phyloP scores from a whole-genome alignment of 1,140 invertebrate genomes.

The Oppia nitens region DNA sequence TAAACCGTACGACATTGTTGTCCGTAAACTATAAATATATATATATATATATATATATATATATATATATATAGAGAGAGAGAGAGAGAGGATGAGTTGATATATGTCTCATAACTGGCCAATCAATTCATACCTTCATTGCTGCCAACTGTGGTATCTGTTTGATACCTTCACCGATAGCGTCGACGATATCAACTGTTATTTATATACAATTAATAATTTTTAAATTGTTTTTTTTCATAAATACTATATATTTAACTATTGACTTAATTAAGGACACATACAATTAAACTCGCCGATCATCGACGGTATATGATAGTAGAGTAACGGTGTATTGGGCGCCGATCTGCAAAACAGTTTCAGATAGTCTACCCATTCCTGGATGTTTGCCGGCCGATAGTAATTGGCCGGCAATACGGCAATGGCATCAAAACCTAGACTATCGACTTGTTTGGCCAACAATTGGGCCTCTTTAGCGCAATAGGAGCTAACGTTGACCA shows the following conservation, averaged over 20 bases:
- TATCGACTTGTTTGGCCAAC: conserved; percentile 49
- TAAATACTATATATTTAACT: too few species aligned
- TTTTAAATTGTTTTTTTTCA: too few species aligned
- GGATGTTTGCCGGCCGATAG: conserved; percentile 42
- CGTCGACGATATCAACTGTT: conserved; percentile 51
- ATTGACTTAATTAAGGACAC: conserved; percentile 16
- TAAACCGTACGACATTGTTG: neutral
- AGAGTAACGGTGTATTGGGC: conserved; percentile 56
- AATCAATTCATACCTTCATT: conserved; percentile 17
- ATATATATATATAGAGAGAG: neutral
- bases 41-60: neutral
- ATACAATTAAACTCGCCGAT: conserved; percentile 45
- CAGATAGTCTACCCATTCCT: conserved; percentile 51
- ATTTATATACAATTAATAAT: conserved; percentile 2
- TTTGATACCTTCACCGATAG: conserved; percentile 26
- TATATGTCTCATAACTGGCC: conserved; percentile 22
- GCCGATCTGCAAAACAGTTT: conserved; percentile 45
- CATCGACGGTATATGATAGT: conserved; percentile 58
- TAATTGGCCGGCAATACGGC: conserved; percentile 59
- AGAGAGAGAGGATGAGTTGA: neutral
- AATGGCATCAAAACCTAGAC: conserved; percentile 46
- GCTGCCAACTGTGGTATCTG: conserved; percentile 7
- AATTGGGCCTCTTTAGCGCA: neutral
- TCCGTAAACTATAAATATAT: neutral
- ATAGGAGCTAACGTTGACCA: conserved; percentile 5